Evolutionary conservation across 2,888 invertebrate species (phyloP).

Genomic region (Pelosia muscerda): DNA sequence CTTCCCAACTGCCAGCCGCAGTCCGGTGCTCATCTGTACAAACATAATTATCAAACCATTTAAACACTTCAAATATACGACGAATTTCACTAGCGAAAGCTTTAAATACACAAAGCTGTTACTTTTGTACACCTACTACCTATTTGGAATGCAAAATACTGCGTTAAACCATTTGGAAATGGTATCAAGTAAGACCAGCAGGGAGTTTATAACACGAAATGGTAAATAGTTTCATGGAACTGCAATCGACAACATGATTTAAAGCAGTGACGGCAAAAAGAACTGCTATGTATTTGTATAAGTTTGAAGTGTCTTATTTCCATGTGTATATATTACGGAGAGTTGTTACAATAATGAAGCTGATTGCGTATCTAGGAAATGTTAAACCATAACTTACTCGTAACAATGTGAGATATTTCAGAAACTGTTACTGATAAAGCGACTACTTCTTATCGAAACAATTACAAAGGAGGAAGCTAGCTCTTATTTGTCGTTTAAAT

Average conservation of each 20-base stretch:
- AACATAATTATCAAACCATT: slow-evolving; percentile 25
- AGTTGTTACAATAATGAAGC: slow-evolving; percentile 9
- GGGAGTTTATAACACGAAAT: slow-evolving; percentile 1
- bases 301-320: slow-evolving; percentile 4
- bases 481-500: slow-evolving; percentile 26
- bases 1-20: slow-evolving; percentile 93
- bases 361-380: slow-evolving; percentile 20
- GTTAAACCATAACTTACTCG: slow-evolving; percentile 13
- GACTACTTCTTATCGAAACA: slow-evolving; percentile 37
- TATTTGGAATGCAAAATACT: slow-evolving; percentile 7
- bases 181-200: slow-evolving; percentile 1
- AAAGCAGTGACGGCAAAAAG: slow-evolving; percentile 3
- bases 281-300: slow-evolving; percentile 7
- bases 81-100: slow-evolving; percentile 25
- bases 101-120: slow-evolving; percentile 24
- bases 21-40: slow-evolving; percentile 92
- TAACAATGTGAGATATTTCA: slow-evolving; percentile 20
- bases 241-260: slow-evolving; percentile 7
- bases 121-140: slow-evolving; percentile 14
- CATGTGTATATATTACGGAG: slow-evolving; percentile 9
- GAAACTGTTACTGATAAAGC: slow-evolving; percentile 39
- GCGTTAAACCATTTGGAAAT: slow-evolving; percentile 1
- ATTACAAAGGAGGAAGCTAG: slow-evolving; percentile 24
- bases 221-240: slow-evolving; percentile 7
- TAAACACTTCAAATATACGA: slow-evolving; percentile 14